Conservation (phyloP, 1,140 invertebrate species). For the Camponotus pennsylvanicus region DNA sequence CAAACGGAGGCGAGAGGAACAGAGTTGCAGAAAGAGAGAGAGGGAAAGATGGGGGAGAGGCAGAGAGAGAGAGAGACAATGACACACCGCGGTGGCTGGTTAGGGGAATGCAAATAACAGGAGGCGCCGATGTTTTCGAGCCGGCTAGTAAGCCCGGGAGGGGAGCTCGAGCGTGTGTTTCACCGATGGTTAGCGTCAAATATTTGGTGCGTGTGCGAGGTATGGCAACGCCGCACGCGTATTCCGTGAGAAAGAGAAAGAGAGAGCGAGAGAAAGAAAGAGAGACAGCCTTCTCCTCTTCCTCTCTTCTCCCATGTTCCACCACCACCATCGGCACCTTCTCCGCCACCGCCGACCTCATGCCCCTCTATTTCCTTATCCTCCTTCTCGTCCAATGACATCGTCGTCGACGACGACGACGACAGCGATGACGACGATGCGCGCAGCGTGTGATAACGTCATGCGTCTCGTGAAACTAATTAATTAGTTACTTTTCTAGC, state of each 20-base stretch:
- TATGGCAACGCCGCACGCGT: conserved; percentile 83
- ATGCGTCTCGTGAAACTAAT: conserved; percentile 79
- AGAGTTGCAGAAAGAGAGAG: neutral
- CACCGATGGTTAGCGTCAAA: conserved; percentile 86
- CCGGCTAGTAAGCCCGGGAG: conserved; percentile 82
- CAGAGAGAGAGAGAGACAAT: conserved; percentile 76
- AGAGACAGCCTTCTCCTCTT: conserved; percentile 43
- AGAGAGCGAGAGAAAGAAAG: conserved; percentile 40
- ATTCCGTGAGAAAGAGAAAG: conserved; percentile 58
- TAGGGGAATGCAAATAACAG: conserved; percentile 86
- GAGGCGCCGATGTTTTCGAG: conserved; percentile 85
- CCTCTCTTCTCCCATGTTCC: conserved; percentile 50
- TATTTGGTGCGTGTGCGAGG: conserved; percentile 85
- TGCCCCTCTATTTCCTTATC: conserved; percentile 43
- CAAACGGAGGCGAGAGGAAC: conserved; percentile 53
- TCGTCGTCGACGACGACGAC: neutral
- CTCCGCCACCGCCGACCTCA: conserved; percentile 46
- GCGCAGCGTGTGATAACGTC: conserved; percentile 78
- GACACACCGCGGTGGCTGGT: conserved; percentile 74
- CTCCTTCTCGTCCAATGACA: conserved; percentile 30
- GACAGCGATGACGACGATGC: conserved; percentile 58
- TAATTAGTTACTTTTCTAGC: conserved; percentile 81
- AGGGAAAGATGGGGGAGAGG: neutral
- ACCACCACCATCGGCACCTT: conserved; percentile 55
- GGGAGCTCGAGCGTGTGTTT: conserved; percentile 81